Conservation (phyloP, 2,113 vertebrate genomes). For the Onychostruthus taczanowskii region DNA sequence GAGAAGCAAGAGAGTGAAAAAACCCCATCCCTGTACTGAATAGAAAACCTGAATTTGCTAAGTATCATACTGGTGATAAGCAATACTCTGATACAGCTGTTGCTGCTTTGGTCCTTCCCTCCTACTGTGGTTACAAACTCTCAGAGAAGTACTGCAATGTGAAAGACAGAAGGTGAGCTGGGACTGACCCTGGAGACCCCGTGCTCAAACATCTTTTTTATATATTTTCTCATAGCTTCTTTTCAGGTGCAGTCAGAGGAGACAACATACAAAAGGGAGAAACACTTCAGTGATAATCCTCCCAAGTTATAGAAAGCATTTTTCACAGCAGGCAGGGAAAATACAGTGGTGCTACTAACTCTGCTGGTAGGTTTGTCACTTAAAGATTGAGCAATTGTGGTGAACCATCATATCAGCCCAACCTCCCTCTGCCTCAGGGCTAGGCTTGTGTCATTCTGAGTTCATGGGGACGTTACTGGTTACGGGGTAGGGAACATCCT, state of each 20-base stretch:
- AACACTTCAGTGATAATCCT: not conserved
- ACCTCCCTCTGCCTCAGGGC: not conserved
- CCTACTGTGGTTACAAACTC: not conserved
- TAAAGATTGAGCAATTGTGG: not conserved
- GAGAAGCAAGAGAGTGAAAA: not conserved
- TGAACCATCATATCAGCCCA: not conserved
- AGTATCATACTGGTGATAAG: not conserved
- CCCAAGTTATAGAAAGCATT: not conserved
- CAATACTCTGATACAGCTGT: not conserved
- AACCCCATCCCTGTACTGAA: not conserved
- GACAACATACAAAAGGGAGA: not conserved
- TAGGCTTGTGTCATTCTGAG: not conserved
- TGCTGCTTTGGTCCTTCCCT: not conserved
- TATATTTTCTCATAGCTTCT: not conserved
- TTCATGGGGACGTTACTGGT: not conserved
- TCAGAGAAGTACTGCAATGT: not conserved
- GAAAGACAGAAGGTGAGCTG: not conserved
- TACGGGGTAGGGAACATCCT: fast-evolving
- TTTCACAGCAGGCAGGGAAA: not conserved
- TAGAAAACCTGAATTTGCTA: not conserved
- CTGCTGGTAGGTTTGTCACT: not conserved
- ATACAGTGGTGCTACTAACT: not conserved
- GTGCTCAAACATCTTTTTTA: not conserved
- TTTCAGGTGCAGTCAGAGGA: not conserved
- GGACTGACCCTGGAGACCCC: not conserved